phyloP scores from a whole-genome alignment of 1,140 invertebrate genomes.

The Sarcophaga peregrina region DNA sequence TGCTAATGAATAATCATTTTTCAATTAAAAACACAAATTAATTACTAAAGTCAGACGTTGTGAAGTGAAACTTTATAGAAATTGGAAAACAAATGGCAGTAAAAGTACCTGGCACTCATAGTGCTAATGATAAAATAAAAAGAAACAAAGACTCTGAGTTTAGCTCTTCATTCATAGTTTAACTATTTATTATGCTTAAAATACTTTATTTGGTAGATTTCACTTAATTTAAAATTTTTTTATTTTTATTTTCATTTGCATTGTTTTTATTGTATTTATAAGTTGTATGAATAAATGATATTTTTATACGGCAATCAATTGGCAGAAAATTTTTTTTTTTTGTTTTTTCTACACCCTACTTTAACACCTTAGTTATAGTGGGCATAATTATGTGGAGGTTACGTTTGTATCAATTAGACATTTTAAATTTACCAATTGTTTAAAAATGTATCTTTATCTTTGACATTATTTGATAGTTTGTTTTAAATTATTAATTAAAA shows the following conservation, averaged over 20 bases:
- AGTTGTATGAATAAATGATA: background rate
- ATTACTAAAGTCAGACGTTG: constrained; percentile 28
- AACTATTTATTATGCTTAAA: constrained; percentile 21
- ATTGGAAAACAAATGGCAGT: constrained; percentile 6
- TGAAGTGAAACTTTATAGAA: constrained; percentile 31
- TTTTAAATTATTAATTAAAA: no score
- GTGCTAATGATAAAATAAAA: background rate
- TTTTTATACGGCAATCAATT: constrained; percentile 1
- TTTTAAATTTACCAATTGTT: no score
- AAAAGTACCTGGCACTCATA: constrained; percentile 32
- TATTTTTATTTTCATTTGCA: background rate
- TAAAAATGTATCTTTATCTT: no score
- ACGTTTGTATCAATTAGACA: no score
- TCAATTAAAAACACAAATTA: constrained; percentile 38
- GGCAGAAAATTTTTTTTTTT: background rate
- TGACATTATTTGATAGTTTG: no score
- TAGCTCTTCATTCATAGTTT: background rate
- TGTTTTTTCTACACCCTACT: no score
- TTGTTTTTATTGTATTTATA: background rate
- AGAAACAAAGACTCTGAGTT: no score
- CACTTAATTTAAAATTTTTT: background rate
- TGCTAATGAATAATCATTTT: constrained; percentile 29
- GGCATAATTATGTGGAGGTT: no score
- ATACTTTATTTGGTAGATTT: constrained; percentile 15
- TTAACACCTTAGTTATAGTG: no score